Evolutionary conservation across 2,797 vertebrate species (phyloP).

Genomic region (Pseudopleuronectes americanus): DNA sequence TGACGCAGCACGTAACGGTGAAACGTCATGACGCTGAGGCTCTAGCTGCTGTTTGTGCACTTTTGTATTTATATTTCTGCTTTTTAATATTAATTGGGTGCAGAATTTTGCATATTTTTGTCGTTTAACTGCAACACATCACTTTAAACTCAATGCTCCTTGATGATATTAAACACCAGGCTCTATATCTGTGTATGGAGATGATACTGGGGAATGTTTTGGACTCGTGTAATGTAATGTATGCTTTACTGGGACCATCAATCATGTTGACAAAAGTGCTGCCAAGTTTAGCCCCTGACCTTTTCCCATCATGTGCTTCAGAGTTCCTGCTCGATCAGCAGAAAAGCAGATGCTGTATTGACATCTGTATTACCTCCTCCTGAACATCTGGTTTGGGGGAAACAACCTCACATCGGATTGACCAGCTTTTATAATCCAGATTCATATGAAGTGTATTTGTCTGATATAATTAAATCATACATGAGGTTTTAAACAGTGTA

Average conservation of each 20-base stretch:
- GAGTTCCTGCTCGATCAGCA: background rate
- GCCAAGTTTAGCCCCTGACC: constrained; percentile 21
- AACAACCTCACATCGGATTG: too few species aligned
- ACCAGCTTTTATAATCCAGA: too few species aligned
- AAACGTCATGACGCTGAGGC: constrained; percentile 17
- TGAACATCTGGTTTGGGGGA: too few species aligned
- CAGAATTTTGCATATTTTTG: too few species aligned
- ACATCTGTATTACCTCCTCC: too few species aligned
- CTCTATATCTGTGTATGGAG: constrained; percentile 2
- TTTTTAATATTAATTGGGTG: background rate
- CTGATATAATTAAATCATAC: too few species aligned
- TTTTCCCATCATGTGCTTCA: constrained; percentile 3
- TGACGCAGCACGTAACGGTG: constrained; percentile 64
- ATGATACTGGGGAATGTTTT: constrained; percentile 14
- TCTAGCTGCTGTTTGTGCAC: background rate
- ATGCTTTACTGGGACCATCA: constrained; percentile 5
- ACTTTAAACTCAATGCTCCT: background rate
- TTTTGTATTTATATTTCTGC: background rate
- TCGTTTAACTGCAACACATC: background rate
- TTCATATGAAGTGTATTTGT: fast-evolving
- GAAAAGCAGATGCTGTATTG: background rate
- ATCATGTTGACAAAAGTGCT: constrained; percentile 16
- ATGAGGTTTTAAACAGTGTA: too few species aligned
- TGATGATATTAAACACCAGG: background rate
- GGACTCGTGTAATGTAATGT: constrained; percentile 5